Conservation (phyloP, 1,140 invertebrate species). For the Tetragnatha versicolor region DNA sequence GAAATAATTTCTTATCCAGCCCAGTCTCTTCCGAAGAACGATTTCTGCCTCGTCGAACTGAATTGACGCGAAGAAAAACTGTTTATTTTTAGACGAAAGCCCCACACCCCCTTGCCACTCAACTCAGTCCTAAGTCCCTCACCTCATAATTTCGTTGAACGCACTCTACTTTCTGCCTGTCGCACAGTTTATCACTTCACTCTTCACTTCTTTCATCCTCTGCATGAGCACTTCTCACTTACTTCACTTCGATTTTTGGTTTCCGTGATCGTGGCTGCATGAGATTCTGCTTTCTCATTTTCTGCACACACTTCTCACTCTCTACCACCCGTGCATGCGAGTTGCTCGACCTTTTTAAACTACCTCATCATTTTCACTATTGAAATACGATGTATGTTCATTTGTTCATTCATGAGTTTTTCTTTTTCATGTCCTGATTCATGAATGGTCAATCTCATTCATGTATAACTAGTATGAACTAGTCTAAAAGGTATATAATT, state of each 20-base stretch:
- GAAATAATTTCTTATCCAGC: no score
- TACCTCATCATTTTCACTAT: background rate
- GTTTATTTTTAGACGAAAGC: no score
- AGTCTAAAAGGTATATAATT: no score
- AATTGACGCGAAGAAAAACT: no score
- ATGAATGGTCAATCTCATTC: background rate
- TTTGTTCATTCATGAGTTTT: background rate
- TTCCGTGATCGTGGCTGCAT: background rate
- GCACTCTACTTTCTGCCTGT: constrained; percentile 28
- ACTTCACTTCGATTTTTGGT: constrained; percentile 10
- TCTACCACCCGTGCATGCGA: constrained; percentile 12
- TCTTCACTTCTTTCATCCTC: constrained; percentile 31
- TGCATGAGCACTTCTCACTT: constrained; percentile 38
- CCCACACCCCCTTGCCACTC: constrained; percentile 21
- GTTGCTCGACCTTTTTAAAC: background rate
- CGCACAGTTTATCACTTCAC: constrained; percentile 39
- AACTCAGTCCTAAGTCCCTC: constrained; percentile 37
- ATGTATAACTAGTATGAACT: no score
- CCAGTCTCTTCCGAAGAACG: no score
- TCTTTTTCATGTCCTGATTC: background rate
- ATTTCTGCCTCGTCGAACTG: no score
- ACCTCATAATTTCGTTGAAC: constrained; percentile 46
- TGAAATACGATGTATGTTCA: no score
- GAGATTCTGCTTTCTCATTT: constrained; percentile 9
- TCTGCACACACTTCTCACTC: constrained; percentile 20